Evolutionary conservation across 2,888 invertebrate genomes (phyloP), one percentile per base, ranked within the genome.

Genomic region (Pandemis heparana): DNA sequence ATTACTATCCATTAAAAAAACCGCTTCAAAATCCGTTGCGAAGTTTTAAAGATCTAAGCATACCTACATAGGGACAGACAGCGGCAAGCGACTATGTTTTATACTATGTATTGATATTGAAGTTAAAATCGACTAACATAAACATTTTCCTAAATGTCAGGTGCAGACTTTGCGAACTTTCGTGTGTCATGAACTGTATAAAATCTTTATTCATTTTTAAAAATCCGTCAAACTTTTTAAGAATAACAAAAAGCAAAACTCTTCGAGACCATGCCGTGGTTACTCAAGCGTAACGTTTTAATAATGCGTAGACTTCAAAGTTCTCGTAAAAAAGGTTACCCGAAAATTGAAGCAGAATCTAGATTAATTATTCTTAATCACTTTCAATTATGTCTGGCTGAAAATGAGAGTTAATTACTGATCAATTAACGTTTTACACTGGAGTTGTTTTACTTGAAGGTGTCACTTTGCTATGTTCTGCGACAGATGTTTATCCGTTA

Each of bases 371-470:
- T 32, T 43, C 53, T 43, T 56, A 43, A 32, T 32, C 43, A 56
- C 16, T 63, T 70, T 70, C 16, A 46, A 70, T 68, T 46, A 63
- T 5, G 65, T 16, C 46, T 62, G 8, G 39, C 8, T 38, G 2
- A 51, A 46, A 63, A 46, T 23, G 70, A 32, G 43, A 53, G 62
- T 53, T 32, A 62, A 53, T 70, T 56, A 39, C 32, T 63, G 61
- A 39, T 70, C 18, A 41, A 53, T 70, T 70, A 62, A 70, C 51
- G 39, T 62, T 56, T 51, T 56, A 70, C 43, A 43, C 5, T 39
- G 18, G 41, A 23, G 56, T 56, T 51, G 41, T 56, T 41, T 53
- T 43, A 60, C n/a, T n/a, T 39, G 7, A 14, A 23, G 12, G 12
- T 23, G 53, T 63, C 43, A 63, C 16, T 59, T n/a, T 39, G 64